These are phyloP conservation scores for Chymomyza caudatula DNA, from an alignment of 2,888 invertebrate genomes.

Conservation along the genomic window DNA sequence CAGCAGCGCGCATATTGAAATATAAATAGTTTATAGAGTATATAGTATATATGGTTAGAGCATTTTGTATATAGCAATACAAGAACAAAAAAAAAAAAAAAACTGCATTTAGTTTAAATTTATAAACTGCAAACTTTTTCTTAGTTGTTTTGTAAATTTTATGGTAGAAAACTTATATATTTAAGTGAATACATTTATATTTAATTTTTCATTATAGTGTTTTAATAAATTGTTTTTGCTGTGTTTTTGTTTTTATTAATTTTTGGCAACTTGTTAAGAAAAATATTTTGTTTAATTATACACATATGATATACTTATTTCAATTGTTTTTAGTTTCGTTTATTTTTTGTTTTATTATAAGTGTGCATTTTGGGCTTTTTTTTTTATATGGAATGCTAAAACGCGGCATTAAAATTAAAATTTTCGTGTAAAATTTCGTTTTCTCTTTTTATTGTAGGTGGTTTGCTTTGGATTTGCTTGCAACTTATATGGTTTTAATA, in stretches of 20 bases:
- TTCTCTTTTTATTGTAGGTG: too few relatives aligned
- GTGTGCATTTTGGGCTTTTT: not conserved
- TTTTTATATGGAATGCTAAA: slow-evolving; percentile 33
- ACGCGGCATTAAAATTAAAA: slow-evolving; percentile 5
- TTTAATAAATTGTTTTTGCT: not conserved
- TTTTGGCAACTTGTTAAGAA: slow-evolving; percentile 62
- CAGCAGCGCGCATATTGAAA: too few relatives aligned
- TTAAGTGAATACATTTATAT: not conserved
- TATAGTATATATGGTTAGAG: too few relatives aligned
- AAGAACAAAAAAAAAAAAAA: not conserved
- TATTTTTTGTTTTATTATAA: slow-evolving; percentile 25
- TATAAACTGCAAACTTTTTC: not conserved
- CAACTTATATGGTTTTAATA: slow-evolving; percentile 27
- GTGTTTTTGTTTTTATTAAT: slow-evolving; percentile 10
- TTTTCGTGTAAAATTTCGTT: slow-evolving; percentile 2
- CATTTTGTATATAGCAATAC: not conserved
- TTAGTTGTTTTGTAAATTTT: not conserved
- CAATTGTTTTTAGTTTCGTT: not conserved
- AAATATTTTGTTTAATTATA: slow-evolving; percentile 52
- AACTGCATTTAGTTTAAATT: not conserved
- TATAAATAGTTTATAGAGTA: too few relatives aligned
- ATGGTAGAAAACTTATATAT: not conserved
- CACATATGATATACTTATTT: slow-evolving; percentile 7
- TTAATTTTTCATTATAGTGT: not conserved
- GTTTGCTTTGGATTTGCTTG: slow-evolving; percentile 11